phyloP scores from a whole-genome alignment of 1,140 invertebrate species.

The Drosophila yakuba region DNA sequence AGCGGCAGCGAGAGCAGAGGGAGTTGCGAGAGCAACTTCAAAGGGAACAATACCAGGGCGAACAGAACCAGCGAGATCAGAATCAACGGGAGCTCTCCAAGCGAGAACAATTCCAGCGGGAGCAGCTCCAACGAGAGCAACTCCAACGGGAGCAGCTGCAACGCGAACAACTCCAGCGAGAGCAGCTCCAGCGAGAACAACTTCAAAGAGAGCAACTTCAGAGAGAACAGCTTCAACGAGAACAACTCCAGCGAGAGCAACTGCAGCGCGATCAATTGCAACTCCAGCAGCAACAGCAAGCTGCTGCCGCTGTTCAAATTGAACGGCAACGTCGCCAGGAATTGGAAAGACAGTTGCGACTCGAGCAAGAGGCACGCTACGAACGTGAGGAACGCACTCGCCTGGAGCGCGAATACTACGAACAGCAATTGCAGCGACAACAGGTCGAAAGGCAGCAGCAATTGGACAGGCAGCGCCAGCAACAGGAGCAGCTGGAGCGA shows the following conservation, averaged over 20 bases:
- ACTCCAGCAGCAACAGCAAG: slow-evolving; percentile 59
- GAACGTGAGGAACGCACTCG: slow-evolving; percentile 69
- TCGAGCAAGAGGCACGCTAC: slow-evolving; percentile 66
- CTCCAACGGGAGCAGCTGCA: slow-evolving; percentile 33
- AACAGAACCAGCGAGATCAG: slow-evolving; percentile 18
- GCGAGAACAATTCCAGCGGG: slow-evolving; percentile 37
- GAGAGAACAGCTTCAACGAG: slow-evolving; percentile 23
- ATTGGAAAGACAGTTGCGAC: slow-evolving; percentile 59
- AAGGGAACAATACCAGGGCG: slow-evolving; percentile 29
- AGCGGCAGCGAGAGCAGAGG: slow-evolving; percentile 28
- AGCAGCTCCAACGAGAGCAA: slow-evolving; percentile 33
- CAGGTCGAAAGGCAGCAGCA: slow-evolving; percentile 64
- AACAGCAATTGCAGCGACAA: slow-evolving; percentile 64
- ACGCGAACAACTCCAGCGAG: slow-evolving; percentile 15
- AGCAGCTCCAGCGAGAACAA: slow-evolving; percentile 26
- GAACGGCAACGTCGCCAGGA: slow-evolving; percentile 70
- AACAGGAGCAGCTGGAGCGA: slow-evolving; percentile 64
- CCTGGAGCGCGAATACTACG: slow-evolving; percentile 66
- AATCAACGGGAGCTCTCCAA: slow-evolving; percentile 25
- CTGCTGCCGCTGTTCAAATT: slow-evolving; percentile 67
- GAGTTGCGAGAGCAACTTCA: slow-evolving; percentile 25
- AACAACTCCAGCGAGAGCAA: slow-evolving; percentile 33
- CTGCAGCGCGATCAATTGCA: slow-evolving; percentile 45
- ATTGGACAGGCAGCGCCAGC: slow-evolving; percentile 61
- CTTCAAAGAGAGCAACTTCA: slow-evolving; percentile 20